A percentile compares a stretch with the other conserved stretches of the same genome.
Conservation (phyloP, 53 echinoderm and acorn worm genomes). For the Echinarachnius parma region DNA sequence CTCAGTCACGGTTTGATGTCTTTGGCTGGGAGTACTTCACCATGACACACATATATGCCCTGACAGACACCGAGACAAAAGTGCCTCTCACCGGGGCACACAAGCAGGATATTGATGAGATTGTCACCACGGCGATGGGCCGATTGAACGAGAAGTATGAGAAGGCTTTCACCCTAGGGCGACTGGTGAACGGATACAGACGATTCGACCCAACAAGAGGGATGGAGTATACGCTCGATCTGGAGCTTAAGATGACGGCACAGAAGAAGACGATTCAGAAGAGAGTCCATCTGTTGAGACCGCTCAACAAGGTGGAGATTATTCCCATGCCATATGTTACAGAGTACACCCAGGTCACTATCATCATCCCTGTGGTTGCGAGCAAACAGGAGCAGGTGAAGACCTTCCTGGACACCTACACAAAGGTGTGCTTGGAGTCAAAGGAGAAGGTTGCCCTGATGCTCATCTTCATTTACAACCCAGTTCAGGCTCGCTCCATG, state of each 20-base stretch:
- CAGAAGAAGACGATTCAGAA: conserved; percentile 89
- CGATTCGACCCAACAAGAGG: conserved; percentile 90
- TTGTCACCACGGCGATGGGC: conserved; percentile 82
- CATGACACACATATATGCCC: conserved; percentile 89
- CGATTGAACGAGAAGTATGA: conserved; percentile 82
- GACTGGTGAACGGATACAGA: conserved; percentile 89
- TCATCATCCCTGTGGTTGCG: conserved; percentile 78
- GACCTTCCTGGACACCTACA: conserved; percentile 79
- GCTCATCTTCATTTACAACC: conserved; percentile 92
- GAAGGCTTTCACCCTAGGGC: conserved; percentile 78
- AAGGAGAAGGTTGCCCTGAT: conserved; percentile 91
- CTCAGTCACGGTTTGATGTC: conserved; percentile 82
- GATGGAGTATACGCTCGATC: conserved; percentile 93
- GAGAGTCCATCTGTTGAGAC: conserved; percentile 81
- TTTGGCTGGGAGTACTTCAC: conserved; percentile 97
- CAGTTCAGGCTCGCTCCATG: conserved; percentile 77
- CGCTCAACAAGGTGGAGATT: conserved; percentile 88
- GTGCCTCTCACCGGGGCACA: conserved; percentile 76
- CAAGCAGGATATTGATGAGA: conserved; percentile 93
- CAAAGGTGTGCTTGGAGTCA: conserved; percentile 80
- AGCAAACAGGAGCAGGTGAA: conserved; percentile 83
- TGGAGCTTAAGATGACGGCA: conserved; percentile 79
- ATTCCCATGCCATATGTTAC: conserved; percentile 98
- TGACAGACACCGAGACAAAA: conserved; percentile 71
- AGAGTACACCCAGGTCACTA: conserved; percentile 82